phyloP scores from a whole-genome alignment of 2,797 vertebrate genomes.

The Clarias pachynema region DNA sequence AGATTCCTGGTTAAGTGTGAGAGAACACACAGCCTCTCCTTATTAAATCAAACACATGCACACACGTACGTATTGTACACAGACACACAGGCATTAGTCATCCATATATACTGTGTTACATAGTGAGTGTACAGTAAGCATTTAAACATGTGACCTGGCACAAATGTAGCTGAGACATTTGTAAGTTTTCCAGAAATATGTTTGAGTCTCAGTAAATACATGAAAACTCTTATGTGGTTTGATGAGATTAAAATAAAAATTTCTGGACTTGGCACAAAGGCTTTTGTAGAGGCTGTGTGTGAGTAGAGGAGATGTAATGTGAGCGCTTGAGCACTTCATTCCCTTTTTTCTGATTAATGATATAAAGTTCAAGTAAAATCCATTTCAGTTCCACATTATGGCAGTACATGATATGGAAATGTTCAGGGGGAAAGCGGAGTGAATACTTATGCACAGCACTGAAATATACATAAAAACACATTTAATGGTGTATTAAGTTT shows the following conservation, averaged over 20 bases:
- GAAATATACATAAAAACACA: background rate
- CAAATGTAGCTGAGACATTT: background rate
- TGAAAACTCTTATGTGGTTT: background rate
- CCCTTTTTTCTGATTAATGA: background rate
- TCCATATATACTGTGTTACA: background rate
- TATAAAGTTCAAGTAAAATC: background rate
- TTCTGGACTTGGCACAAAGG: background rate
- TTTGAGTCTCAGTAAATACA: background rate
- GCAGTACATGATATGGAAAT: background rate
- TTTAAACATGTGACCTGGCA: background rate
- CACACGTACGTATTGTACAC: background rate
- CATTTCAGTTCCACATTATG: background rate
- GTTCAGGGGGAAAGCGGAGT: background rate
- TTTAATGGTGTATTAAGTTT: background rate
- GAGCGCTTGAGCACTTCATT: background rate
- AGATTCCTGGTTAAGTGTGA: background rate
- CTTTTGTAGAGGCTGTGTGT: background rate
- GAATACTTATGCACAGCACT: background rate
- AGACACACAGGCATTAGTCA: background rate
- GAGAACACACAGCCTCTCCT: slow-evolving; percentile 2
- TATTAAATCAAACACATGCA: background rate
- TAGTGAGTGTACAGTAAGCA: background rate
- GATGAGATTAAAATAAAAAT: background rate
- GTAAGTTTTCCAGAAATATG: background rate
- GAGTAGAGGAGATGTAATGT: background rate